These are phyloP conservation scores for Spea bombifrons DNA, from an alignment of 2,113 vertebrate species.

Conservation along the genomic window DNA sequence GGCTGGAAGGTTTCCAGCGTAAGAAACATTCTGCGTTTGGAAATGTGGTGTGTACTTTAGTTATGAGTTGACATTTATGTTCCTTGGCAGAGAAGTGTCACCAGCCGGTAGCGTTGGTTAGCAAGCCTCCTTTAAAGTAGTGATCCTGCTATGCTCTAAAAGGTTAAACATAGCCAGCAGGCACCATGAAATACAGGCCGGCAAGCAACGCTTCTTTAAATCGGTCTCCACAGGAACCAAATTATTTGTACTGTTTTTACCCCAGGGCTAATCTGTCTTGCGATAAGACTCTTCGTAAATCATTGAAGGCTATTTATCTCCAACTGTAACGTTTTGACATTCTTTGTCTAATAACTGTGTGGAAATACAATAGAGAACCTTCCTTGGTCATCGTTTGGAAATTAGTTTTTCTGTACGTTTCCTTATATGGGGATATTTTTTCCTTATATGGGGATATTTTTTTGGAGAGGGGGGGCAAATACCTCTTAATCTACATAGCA, in stretches of 20 bases:
- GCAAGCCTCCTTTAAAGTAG: background rate
- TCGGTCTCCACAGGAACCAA: slow-evolving; percentile 12
- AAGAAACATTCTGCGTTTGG: background rate
- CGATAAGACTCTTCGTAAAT: slow-evolving; percentile 35
- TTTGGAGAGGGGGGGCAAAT: too few relatives aligned
- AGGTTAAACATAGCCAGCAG: background rate
- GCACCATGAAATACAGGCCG: too few relatives aligned
- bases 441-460: too few relatives aligned
- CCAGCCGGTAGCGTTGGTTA: background rate
- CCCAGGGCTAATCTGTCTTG: slow-evolving; percentile 9
- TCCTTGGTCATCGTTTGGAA: too few relatives aligned
- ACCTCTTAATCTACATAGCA: too few relatives aligned
- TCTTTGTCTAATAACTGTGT: too few relatives aligned
- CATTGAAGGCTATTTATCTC: slow-evolving; percentile 24
- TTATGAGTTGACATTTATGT: slow-evolving; percentile 5
- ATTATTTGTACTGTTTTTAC: slow-evolving; percentile 25
- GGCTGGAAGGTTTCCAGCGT: background rate
- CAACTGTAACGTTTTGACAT: background rate
- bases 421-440: too few relatives aligned
- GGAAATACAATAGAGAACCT: too few relatives aligned
- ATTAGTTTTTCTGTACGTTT: too few relatives aligned
- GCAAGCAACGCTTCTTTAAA: too few relatives aligned
- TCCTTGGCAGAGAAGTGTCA: background rate
- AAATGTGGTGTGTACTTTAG: slow-evolving; percentile 5
- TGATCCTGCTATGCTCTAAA: background rate